These are phyloP conservation scores for Holcopasites calliopsidis DNA, from an alignment of 1,140 invertebrate genomes.

Conservation along the genomic window DNA sequence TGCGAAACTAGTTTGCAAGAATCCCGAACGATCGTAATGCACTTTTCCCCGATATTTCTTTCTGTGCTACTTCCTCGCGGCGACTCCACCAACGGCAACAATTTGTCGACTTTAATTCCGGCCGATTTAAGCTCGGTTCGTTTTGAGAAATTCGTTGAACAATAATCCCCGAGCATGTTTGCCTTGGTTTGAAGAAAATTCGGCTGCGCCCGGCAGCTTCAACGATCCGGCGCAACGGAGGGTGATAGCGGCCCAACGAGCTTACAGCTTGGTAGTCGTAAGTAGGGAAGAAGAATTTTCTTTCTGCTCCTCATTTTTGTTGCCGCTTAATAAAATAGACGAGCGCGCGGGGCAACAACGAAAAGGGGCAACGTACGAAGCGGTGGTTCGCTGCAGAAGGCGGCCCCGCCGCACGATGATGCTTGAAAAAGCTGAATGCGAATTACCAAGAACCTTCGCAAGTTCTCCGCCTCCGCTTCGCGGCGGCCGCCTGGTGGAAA, in stretches of 20 bases:
- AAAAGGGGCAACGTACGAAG: neutral
- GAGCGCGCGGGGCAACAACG: neutral
- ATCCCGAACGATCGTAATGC: neutral
- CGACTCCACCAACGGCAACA: neutral
- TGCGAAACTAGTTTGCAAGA: neutral
- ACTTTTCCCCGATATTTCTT: neutral
- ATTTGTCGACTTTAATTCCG: neutral
- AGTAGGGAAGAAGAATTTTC: neutral
- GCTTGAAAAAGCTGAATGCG: constrained; percentile 30
- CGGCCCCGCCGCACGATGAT: neutral
- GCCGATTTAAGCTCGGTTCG: neutral
- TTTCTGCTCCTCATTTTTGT: neutral
- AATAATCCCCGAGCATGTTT: too few relatives aligned
- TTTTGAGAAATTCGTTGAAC: neutral
- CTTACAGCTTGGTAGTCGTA: neutral
- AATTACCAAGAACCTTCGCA: constrained; percentile 16
- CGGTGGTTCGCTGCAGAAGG: neutral
- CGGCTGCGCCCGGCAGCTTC: neutral
- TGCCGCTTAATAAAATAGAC: constrained; percentile 33
- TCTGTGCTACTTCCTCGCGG: too few relatives aligned
- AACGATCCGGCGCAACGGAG: neutral
- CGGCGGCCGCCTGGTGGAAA: neutral
- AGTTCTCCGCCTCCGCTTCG: neutral
- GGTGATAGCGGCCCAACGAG: neutral
- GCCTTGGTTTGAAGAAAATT: too few relatives aligned